Evolutionary conservation across 37 sponge, comb jelly and placozoan genomes (phyloP).

Genomic region (Eunapius fragilis): DNA sequence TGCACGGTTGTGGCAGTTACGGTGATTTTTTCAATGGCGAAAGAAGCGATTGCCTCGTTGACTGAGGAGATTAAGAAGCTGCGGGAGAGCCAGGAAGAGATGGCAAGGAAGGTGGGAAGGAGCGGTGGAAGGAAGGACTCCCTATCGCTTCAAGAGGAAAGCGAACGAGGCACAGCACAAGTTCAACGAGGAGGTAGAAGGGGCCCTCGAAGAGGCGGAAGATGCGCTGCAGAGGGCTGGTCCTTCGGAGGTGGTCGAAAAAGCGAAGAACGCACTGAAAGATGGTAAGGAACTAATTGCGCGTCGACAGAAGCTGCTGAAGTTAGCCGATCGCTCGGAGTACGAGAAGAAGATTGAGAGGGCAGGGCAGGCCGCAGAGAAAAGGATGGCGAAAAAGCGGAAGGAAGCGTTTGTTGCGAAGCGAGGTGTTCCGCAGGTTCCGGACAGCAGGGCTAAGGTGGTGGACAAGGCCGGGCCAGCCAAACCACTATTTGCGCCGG

Average conservation of each 20-base stretch:
- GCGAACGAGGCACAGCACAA: constrained; percentile 1
- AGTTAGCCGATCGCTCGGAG: constrained; percentile 8
- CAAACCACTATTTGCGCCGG: constrained; percentile 1
- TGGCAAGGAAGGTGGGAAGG: too few relatives aligned
- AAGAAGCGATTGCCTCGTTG: too few relatives aligned
- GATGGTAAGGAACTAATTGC: constrained; percentile 13
- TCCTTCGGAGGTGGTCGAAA: not conserved
- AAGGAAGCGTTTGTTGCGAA: not conserved
- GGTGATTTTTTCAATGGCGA: too few relatives aligned
- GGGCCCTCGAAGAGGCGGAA: not conserved
- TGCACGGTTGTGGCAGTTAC: too few relatives aligned
- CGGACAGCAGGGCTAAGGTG: not conserved
- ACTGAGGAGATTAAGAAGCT: too few relatives aligned
- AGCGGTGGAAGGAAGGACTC: not conserved
- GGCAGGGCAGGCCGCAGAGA: constrained; percentile 8
- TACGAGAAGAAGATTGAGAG: constrained; percentile 9
- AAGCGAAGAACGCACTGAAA: not conserved
- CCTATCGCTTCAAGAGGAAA: constrained; percentile 19
- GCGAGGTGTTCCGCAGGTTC: not conserved
- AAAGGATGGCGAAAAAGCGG: not conserved
- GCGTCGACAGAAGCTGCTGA: constrained; percentile 13
- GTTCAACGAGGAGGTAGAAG: constrained; percentile 16
- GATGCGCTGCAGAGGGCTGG: not conserved
- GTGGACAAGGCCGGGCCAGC: not conserved
- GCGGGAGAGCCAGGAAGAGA: too few relatives aligned